A percentile compares a stretch with the other conserved stretches of the same genome.
Conservation (phyloP, 2,888 invertebrate species). For the Caenorhabditis macrosperma region DNA sequence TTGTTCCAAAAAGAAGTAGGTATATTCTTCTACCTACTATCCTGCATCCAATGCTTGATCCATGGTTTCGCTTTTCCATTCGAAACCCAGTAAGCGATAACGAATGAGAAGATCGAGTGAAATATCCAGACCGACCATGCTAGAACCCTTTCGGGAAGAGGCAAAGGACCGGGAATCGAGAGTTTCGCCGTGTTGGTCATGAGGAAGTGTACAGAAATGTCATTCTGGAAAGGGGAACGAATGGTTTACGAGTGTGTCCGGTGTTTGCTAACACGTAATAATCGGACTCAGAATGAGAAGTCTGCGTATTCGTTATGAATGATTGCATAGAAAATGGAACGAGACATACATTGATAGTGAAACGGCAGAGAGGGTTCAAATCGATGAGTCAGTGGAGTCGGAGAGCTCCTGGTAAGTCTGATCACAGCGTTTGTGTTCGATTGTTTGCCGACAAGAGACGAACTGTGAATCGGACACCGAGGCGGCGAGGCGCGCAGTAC, state of each 20-base stretch:
- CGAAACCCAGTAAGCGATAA: constrained; percentile 68
- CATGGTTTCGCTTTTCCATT: constrained; percentile 63
- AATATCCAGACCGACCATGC: constrained; percentile 71
- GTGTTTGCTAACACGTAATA: no score
- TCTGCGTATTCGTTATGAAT: no score
- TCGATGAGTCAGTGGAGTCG: neutral
- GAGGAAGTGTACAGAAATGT: neutral
- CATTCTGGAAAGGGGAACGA: neutral
- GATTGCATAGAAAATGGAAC: no score
- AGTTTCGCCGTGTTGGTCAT: neutral
- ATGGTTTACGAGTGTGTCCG: neutral
- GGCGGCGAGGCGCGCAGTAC: constrained; percentile 12
- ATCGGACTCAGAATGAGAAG: no score
- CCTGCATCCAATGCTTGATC: constrained; percentile 66
- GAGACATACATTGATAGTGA: neutral
- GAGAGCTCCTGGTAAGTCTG: no score
- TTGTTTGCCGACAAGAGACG: constrained; percentile 3
- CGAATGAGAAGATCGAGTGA: constrained; percentile 70
- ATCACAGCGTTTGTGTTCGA: neutral
- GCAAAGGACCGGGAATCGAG: constrained; percentile 46
- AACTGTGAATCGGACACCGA: no score
- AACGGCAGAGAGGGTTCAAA: neutral
- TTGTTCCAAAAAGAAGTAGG: neutral
- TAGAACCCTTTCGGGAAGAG: constrained; percentile 55
- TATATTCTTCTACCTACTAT: constrained; percentile 31